These are phyloP conservation scores for Oasisia sp. DNA, from an alignment of 2,888 invertebrate species.

Conservation along the genomic window DNA sequence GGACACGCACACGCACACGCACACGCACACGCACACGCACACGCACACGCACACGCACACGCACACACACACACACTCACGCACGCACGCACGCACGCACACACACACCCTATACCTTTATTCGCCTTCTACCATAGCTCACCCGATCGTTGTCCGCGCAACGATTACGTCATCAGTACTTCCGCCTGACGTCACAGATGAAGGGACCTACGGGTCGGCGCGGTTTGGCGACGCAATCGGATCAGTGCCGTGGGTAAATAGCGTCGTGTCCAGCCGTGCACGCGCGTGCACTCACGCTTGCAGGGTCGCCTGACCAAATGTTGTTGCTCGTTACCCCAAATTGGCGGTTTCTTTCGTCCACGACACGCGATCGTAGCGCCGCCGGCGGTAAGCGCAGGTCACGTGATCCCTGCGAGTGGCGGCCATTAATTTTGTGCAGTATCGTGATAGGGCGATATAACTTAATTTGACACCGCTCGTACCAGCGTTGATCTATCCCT, in stretches of 20 bases:
- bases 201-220: neutral
- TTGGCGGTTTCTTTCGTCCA: neutral
- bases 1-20: too few species aligned
- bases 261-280: neutral
- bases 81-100: neutral
- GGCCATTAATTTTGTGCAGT: neutral
- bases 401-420: neutral
- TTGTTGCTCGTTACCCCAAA: slow-evolving; percentile 17
- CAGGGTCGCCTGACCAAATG: neutral
- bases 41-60: neutral
- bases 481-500: neutral
- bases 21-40: neutral
- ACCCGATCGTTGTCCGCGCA: neutral
- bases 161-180: neutral
- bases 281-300: neutral
- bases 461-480: neutral
- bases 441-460: neutral
- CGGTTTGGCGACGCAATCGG: neutral
- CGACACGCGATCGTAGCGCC: neutral
- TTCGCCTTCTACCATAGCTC: neutral
- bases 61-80: neutral
- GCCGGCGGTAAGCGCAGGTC: neutral
- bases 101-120: neutral
- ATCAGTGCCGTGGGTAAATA: neutral
- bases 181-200: slow-evolving; percentile 4